These are phyloP conservation scores for Escarpia spicata DNA, from an alignment of 2,888 invertebrate species.

Conservation along the genomic window DNA sequence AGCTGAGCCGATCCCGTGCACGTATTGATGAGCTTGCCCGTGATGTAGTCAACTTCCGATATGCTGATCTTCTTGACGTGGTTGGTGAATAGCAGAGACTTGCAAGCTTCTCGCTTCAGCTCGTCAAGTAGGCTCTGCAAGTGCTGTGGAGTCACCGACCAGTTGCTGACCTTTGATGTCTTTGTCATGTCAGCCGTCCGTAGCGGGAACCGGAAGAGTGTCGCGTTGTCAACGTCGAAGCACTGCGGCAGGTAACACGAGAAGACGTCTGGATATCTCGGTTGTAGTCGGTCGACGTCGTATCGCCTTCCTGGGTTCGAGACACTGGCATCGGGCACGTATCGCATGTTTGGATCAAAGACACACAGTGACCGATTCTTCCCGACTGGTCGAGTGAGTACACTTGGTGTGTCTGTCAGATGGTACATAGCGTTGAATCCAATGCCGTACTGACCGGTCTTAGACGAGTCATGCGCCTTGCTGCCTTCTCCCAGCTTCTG, in stretches of 20 bases:
- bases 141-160: slow-evolving; percentile 30
- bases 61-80: slow-evolving; percentile 46
- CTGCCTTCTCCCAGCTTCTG: slow-evolving; percentile 53
- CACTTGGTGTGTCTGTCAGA: slow-evolving; percentile 59
- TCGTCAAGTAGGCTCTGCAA: slow-evolving; percentile 42
- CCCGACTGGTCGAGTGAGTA: slow-evolving; percentile 47
- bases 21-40: slow-evolving; percentile 24
- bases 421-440: slow-evolving; percentile 62
- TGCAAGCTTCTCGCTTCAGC: slow-evolving; percentile 46
- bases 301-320: slow-evolving; percentile 43
- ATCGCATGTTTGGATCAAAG: slow-evolving; percentile 54
- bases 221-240: slow-evolving; percentile 39
- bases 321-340: slow-evolving; percentile 46
- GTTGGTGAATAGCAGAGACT: slow-evolving; percentile 54
- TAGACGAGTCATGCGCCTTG: slow-evolving; percentile 53
- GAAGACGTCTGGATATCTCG: slow-evolving; percentile 44
- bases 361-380: slow-evolving; percentile 50
- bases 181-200: slow-evolving; percentile 45
- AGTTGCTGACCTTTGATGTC: slow-evolving; percentile 48
- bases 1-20: slow-evolving; percentile 34
- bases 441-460: slow-evolving; percentile 61
- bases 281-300: slow-evolving; percentile 32
- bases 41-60: slow-evolving; percentile 36
- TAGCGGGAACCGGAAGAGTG: slow-evolving; percentile 57
- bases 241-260: slow-evolving; percentile 46